Base-by-base conservation (phyloP, 2,797 vertebrate genomes). In the Trachops cirrhosus region DNA sequence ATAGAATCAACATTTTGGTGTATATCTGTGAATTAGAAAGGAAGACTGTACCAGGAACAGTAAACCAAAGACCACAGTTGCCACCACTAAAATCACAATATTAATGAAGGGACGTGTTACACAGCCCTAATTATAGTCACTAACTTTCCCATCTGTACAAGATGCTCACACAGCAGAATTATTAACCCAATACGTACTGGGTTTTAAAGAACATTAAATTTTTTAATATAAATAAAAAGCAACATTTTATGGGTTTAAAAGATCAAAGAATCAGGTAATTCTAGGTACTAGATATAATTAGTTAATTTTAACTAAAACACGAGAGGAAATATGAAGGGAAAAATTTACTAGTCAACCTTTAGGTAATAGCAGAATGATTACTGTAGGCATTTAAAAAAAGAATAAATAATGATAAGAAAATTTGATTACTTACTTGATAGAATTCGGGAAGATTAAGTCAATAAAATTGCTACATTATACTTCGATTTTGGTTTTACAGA, bases 371-470 rank as follows among this genome's bases (percentile, higher is more conserved):
- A 78, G 86, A 91, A 84, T 44, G 39, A 94, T 93, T 94, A 97
- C 39, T 21, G 22, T 83, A 93, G 77, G 77, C 74, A 89, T 95
- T 96, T 97, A 29, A 74, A 87, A 87, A 96, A 97, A 97, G 82
- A 96, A 95, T 96, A 97, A 97, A 95, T 96, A 96, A 97, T 96
- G 92, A 89, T 96, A 97, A 97, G 91, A 89, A 97, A 96, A 96
- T 96, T 67, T 97, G 94, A 97, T 97, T 97, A 86, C 74, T 97
- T 95, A 95, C 80, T 84, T 96, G 94, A 97, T 95, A 96, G 94
- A 95, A 96, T 95, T 95, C 96, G 95, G 91, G 71, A 94, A 96
- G 95, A 97, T 97, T 97, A 98, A 97, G 94, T 97, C 95, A 93
- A 77, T 89, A 95, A 97, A 96, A 91, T 94, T 95, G 94, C 88